Evolutionary conservation across 2,113 vertebrate genomes (phyloP).

Genomic region (Desmodus rotundus): DNA sequence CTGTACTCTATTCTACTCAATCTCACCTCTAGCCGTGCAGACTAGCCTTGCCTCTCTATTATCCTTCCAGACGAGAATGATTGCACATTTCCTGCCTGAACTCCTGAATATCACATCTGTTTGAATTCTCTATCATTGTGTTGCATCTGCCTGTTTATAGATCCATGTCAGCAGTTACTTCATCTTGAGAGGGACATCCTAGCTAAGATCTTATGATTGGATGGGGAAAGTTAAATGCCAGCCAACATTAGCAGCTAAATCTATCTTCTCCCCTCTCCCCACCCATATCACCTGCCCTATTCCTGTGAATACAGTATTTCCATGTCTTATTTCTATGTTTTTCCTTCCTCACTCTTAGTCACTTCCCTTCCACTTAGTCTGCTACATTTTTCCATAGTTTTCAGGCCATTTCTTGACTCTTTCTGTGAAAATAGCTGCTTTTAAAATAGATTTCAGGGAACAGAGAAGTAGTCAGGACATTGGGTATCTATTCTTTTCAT

Average conservation of each 20-base stretch:
- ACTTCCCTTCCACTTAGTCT: not conserved
- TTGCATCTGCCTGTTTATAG: not conserved
- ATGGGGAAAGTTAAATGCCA: not conserved
- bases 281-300: not conserved
- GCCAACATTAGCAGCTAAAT: not conserved
- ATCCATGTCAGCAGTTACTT: not conserved
- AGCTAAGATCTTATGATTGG: not conserved
- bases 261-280: not conserved
- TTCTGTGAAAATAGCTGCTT: not conserved
- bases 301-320: not conserved
- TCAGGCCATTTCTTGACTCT: not conserved
- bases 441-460: constrained; percentile 28
- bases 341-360: not conserved
- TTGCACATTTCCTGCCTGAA: not conserved
- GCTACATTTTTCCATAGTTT: not conserved
- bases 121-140: not conserved
- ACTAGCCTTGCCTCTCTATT: not conserved
- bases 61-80: not conserved
- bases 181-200: not conserved
- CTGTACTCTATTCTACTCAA: not conserved
- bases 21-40: not conserved
- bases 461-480: not conserved
- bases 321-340: not conserved
- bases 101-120: not conserved
- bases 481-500: not conserved